phyloP scores from a whole-genome alignment of 2,888 invertebrate species.

The Antheraea assamensis region DNA sequence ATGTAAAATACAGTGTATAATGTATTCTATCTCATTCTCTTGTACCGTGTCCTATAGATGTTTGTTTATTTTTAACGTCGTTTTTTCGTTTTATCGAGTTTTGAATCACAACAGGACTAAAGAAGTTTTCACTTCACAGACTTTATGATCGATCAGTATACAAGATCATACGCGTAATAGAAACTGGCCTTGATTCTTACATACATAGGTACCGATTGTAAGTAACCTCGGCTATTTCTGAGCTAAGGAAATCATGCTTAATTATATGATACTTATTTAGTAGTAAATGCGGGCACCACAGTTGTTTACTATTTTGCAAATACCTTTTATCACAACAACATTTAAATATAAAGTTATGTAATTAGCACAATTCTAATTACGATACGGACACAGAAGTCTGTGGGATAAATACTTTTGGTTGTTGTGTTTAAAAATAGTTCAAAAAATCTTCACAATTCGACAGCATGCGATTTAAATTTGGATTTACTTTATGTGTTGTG shows the following conservation, averaged over 20 bases:
- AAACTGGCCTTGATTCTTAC: conserved; percentile 2
- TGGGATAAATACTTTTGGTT: neutral
- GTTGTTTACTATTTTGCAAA: neutral
- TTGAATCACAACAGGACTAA: too few species aligned
- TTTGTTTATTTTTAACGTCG: too few species aligned
- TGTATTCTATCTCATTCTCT: too few species aligned
- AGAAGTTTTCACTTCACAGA: too few species aligned
- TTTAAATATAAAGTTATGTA: neutral
- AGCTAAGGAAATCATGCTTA: neutral
- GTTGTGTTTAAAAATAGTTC: neutral
- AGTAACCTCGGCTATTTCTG: neutral
- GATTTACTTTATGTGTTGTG: neutral
- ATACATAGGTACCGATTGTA: neutral
- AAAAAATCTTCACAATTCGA: neutral
- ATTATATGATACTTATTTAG: neutral
- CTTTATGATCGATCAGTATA: neutral
- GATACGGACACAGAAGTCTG: neutral
- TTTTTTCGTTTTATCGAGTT: too few species aligned
- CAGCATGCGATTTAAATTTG: neutral
- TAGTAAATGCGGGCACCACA: neutral
- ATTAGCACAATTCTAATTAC: neutral
- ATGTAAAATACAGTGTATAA: too few species aligned
- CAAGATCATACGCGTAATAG: neutral
- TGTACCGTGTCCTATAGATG: too few species aligned
- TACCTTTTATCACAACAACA: neutral